These are phyloP conservation scores for Actinemys pallida DNA, from an alignment of 2,113 vertebrate species.

Conservation along the genomic window DNA sequence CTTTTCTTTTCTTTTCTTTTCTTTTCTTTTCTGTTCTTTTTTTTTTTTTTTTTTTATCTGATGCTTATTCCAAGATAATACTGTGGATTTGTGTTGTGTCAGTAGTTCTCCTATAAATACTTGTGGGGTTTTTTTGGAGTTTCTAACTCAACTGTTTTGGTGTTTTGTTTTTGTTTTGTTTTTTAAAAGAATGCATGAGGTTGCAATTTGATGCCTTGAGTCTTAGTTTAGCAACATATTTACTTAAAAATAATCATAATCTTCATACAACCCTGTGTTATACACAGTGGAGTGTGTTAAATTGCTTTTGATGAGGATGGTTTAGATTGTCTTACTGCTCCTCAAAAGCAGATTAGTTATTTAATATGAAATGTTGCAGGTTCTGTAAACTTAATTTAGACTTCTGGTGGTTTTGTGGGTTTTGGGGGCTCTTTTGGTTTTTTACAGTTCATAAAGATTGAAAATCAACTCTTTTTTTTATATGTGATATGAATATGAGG, in stretches of 20 bases:
- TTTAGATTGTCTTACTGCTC: background rate
- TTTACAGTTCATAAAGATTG: background rate
- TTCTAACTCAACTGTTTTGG: background rate
- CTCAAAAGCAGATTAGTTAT: background rate
- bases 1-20: too few relatives aligned
- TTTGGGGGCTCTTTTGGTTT: background rate
- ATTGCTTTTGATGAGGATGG: background rate
- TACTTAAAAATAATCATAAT: background rate
- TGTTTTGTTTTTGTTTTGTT: too few relatives aligned
- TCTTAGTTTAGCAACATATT: background rate
- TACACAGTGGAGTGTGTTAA: background rate
- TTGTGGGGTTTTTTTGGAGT: background rate
- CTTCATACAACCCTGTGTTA: background rate
- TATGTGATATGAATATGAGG: background rate
- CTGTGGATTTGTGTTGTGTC: background rate
- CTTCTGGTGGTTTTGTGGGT: background rate
- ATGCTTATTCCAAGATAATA: background rate
- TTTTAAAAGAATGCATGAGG: background rate
- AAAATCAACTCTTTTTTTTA: background rate
- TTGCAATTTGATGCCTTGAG: background rate
- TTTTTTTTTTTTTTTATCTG: background rate
- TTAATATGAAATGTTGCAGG: background rate
- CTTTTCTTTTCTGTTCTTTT: background rate
- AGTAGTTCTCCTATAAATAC: background rate
- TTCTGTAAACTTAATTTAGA: background rate